Evolutionary conservation across 2,797 vertebrate species (phyloP).

Genomic region (Xyrichtys novacula): DNA sequence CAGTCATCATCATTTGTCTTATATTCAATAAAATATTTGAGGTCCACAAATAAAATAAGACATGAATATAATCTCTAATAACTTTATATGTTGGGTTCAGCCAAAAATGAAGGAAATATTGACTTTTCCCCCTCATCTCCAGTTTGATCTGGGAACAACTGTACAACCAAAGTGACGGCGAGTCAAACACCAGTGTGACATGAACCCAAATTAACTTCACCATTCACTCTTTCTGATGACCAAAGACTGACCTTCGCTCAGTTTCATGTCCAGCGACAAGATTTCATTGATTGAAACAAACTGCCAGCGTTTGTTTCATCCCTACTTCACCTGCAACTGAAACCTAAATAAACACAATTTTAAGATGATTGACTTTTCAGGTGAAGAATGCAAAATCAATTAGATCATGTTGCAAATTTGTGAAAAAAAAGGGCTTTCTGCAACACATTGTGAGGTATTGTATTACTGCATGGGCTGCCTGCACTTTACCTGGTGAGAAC

Average conservation of each 20-base stretch:
- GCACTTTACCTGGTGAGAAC: background rate
- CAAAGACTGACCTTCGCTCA: background rate
- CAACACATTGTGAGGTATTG: too few species aligned
- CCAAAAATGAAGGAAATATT: background rate
- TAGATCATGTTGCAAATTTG: too few species aligned
- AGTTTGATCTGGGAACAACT: background rate
- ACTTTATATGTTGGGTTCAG: background rate
- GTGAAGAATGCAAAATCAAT: too few species aligned
- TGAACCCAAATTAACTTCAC: background rate
- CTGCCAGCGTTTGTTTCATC: background rate
- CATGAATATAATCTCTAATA: background rate
- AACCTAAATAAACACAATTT: too few species aligned
- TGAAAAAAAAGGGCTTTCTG: too few species aligned
- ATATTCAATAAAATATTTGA: background rate
- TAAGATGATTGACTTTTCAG: too few species aligned
- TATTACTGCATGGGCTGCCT: too few species aligned
- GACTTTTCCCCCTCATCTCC: accelerated
- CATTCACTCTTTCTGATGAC: background rate
- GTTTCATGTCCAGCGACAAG: background rate
- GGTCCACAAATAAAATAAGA: background rate
- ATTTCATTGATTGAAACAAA: background rate
- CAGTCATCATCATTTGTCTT: background rate
- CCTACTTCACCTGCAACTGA: background rate
- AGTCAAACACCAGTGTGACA: background rate
- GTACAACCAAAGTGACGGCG: background rate